Conservation (phyloP, 1,140 invertebrate genomes). For the Oreohelix idahoensis region DNA sequence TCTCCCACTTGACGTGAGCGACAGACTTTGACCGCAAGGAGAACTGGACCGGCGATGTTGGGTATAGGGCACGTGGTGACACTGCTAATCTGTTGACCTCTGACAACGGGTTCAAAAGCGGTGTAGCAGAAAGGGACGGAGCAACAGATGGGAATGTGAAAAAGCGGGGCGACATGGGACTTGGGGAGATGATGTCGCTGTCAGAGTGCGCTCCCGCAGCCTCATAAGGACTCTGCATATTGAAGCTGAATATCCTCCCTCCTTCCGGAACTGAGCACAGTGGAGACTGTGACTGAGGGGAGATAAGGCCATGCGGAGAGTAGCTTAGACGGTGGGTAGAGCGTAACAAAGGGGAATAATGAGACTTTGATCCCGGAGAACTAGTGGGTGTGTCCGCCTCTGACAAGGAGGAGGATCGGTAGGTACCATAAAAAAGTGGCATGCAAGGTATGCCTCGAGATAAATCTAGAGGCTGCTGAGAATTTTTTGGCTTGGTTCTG, state of each 20-base stretch:
- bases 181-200: slow-evolving; percentile 62
- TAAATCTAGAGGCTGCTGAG: slow-evolving; percentile 51
- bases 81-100: slow-evolving; percentile 64
- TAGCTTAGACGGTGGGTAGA: slow-evolving; percentile 48
- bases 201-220: slow-evolving; percentile 59
- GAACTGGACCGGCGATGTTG: slow-evolving; percentile 55
- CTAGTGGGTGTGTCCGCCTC: slow-evolving; percentile 32
- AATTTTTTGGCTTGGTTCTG: slow-evolving; percentile 38
- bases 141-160: slow-evolving; percentile 65
- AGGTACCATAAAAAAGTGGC: neutral
- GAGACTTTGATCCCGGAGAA: slow-evolving; percentile 34
- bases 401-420: slow-evolving; percentile 13
- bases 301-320: slow-evolving; percentile 49
- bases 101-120: slow-evolving; percentile 53
- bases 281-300: slow-evolving; percentile 58
- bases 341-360: slow-evolving; percentile 49
- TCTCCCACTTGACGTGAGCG: slow-evolving; percentile 41
- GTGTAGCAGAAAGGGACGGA: slow-evolving; percentile 27
- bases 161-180: slow-evolving; percentile 66
- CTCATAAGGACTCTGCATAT: slow-evolving; percentile 60
- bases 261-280: slow-evolving; percentile 69
- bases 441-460: slow-evolving; percentile 37
- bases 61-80: slow-evolving; percentile 62
- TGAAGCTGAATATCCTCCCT: slow-evolving; percentile 67
- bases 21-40: slow-evolving; percentile 41